A percentile compares a stretch with the other conserved stretches of the same genome.
Evolutionary conservation across 2,113 vertebrate genomes (phyloP).

Genomic region (Setophaga kirtlandii): DNA sequence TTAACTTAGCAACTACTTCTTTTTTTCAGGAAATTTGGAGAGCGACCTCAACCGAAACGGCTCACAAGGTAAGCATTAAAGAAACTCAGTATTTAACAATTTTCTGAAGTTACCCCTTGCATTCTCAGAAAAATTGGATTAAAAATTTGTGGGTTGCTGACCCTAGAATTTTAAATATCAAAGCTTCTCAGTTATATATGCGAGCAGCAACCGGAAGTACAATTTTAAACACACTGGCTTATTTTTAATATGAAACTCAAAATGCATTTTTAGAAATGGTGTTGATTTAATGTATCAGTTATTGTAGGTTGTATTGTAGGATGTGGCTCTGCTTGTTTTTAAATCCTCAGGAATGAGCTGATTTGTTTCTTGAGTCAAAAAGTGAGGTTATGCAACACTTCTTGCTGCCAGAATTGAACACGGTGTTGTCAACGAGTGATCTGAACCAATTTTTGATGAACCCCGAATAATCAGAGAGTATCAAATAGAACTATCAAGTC

Average conservation of each 20-base stretch:
- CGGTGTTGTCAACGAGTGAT: neutral
- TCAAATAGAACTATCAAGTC: neutral
- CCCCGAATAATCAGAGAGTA: neutral
- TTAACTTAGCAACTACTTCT: constrained; percentile 12
- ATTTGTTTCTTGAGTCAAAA: neutral
- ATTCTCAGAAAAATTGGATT: neutral
- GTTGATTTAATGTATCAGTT: neutral
- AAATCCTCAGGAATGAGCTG: neutral
- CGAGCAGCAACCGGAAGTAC: neutral
- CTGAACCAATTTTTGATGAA: neutral
- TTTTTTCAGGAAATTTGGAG: constrained; percentile 94
- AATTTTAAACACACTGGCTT: neutral
- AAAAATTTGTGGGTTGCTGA: neutral
- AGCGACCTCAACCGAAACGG: constrained; percentile 97
- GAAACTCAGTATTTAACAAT: neutral
- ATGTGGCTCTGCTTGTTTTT: neutral
- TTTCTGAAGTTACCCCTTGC: neutral
- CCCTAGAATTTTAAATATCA: neutral
- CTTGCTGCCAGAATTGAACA: neutral
- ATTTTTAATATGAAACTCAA: neutral
- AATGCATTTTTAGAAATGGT: neutral
- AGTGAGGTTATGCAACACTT: neutral
- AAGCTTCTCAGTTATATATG: neutral
- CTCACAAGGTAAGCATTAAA: constrained; percentile 89
- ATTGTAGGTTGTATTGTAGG: neutral